These are phyloP conservation scores for Caenorhabditis japonica DNA, from an alignment of 2,888 invertebrate genomes.

Conservation along the genomic window DNA sequence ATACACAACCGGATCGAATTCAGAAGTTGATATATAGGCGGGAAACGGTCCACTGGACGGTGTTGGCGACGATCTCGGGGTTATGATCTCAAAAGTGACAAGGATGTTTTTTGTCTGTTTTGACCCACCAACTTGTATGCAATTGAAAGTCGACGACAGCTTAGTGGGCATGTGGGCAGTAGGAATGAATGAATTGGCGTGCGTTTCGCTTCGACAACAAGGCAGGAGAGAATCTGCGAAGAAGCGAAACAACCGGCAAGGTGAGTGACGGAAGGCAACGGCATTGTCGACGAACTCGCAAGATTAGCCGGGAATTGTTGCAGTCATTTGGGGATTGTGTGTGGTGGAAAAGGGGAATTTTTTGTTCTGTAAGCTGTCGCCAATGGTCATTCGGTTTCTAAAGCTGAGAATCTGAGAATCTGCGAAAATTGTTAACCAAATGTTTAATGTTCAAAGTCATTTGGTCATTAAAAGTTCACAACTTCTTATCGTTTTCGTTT, in stretches of 20 bases:
- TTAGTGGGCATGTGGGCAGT: constrained; percentile 21
- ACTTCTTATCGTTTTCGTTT: no score
- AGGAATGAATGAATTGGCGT: constrained; percentile 24
- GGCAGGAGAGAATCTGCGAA: constrained; percentile 1
- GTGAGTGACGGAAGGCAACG: constrained; percentile 36
- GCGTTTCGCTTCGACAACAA: constrained; percentile 2
- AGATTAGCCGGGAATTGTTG: constrained; percentile 41
- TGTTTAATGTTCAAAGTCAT: no score
- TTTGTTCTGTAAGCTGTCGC: not conserved
- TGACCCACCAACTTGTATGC: constrained; percentile 43
- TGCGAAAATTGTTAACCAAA: no score
- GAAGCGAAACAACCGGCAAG: constrained; percentile 16
- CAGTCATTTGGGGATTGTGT: constrained; percentile 37
- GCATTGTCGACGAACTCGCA: constrained; percentile 36
- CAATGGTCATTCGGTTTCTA: constrained; percentile 2
- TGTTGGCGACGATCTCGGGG: constrained; percentile 47
- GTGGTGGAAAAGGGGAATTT: constrained; percentile 24
- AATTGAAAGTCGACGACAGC: constrained; percentile 29
- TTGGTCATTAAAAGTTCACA: no score
- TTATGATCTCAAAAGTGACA: constrained; percentile 36
- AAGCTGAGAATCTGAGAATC: no score
- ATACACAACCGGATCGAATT: constrained; percentile 56
- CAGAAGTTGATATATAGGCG: constrained; percentile 44
- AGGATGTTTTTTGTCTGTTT: not conserved
- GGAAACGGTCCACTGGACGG: constrained; percentile 29